Base-by-base conservation (phyloP, 2,113 vertebrate species). In the Macrotus californicus region DNA sequence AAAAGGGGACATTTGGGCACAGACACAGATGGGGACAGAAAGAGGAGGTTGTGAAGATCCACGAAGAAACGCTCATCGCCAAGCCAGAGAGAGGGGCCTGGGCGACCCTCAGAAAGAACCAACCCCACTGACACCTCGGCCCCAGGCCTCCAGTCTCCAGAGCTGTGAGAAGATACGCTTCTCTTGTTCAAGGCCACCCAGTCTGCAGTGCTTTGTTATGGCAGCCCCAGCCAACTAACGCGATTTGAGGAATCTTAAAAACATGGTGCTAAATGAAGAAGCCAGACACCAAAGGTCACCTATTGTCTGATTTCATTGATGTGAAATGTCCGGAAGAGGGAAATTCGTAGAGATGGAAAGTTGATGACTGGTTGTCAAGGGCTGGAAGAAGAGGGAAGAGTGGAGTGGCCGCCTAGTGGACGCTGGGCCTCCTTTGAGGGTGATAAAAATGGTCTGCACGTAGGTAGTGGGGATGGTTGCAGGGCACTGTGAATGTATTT, bases 261-360 rank as follows among this genome's bases (percentile, higher is more conserved):
- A 64, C 39, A 13, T 46, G 22, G 48, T 5, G 16, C 29, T 34
- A 43, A 52, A 5, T 19, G 21, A 50, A 48, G 56, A 36, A 69
- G 16, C 18, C 0, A 0, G 46, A 16, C 21, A 12, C 5, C 11
- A n/a, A 66, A 56, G 26, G 73, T 18, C 54, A 10, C 34, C 29
- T 36, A 9, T 15, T 21, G 15, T 22, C 7, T n/a, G 15, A 29
- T 50, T 48, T 41, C 26, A 7, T 59, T 31, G 56, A 13, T 15
- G 4, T 22, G 56, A 86, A 81, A 14, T 21, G 24, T 14, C 59
- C 13, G 10, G 34, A 56, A 34, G 5, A 29, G 8, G 16, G 3
- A 48, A 31, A 29, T 80, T 31, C 43, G 34, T 1, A 39, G 56
- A 22, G 52, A 52, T 7, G 12, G 86, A 52, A 48, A 16, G 36